Evolutionary conservation across 2,888 invertebrate genomes (phyloP).

Genomic region (Serrognathus titanus): DNA sequence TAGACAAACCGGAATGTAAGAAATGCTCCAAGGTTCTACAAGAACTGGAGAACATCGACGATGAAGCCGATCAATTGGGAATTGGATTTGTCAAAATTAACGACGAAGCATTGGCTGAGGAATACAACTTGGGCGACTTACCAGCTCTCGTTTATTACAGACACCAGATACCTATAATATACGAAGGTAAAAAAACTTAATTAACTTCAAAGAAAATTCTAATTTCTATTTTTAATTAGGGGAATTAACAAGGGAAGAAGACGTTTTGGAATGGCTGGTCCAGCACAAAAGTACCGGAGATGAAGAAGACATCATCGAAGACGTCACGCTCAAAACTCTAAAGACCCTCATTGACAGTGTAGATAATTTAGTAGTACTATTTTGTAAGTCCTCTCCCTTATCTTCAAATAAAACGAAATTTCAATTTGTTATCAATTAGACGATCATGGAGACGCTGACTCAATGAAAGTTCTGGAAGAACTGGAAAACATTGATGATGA

Average conservation of each 20-base stretch:
- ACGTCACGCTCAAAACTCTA: slow-evolving; percentile 86
- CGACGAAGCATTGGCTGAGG: slow-evolving; percentile 85
- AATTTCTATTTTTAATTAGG: slow-evolving; percentile 50
- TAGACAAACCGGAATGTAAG: slow-evolving; percentile 91
- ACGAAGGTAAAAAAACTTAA: slow-evolving; percentile 68
- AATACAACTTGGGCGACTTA: slow-evolving; percentile 85
- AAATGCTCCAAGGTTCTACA: slow-evolving; percentile 87
- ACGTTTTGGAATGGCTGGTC: slow-evolving; percentile 90
- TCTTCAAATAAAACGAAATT: background rate
- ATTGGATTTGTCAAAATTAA: slow-evolving; percentile 94
- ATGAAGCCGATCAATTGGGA: slow-evolving; percentile 90
- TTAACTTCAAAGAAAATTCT: background rate
- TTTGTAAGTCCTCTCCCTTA: slow-evolving; percentile 64
- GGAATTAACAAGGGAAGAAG: slow-evolving; percentile 85
- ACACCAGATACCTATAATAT: slow-evolving; percentile 91
- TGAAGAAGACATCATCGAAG: slow-evolving; percentile 91
- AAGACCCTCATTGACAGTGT: slow-evolving; percentile 84
- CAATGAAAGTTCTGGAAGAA: slow-evolving; percentile 79
- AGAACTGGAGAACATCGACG: slow-evolving; percentile 91
- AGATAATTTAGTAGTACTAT: slow-evolving; percentile 87
- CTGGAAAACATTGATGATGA: slow-evolving; percentile 92
- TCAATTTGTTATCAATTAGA: slow-evolving; percentile 54
- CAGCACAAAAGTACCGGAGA: slow-evolving; percentile 91
- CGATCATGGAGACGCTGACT: slow-evolving; percentile 86
- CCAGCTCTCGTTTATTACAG: slow-evolving; percentile 91